These are phyloP conservation scores for Menura novaehollandiae DNA, from an alignment of 2,113 vertebrate species.

Conservation along the genomic window DNA sequence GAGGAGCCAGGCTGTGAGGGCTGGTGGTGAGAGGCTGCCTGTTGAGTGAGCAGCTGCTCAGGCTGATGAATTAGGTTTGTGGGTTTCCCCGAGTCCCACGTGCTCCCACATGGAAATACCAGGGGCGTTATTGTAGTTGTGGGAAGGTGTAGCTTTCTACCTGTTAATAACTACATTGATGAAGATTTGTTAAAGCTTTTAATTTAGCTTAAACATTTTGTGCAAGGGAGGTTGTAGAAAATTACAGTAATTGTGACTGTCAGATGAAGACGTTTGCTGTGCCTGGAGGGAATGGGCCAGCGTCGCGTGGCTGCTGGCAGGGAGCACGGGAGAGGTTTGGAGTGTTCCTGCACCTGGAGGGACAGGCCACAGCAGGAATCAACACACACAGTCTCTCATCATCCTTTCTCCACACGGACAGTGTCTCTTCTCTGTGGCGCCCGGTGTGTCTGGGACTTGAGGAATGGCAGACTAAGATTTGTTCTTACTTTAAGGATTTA, in stretches of 20 bases:
- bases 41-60: neutral
- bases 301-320: neutral
- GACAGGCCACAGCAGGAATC: neutral
- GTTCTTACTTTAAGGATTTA: neutral
- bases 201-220: conserved; percentile 51
- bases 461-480: neutral
- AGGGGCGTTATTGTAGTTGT: neutral
- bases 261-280: neutral
- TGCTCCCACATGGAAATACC: neutral
- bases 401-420: neutral
- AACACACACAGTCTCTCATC: fast-evolving
- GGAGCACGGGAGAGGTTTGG: neutral
- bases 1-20: neutral
- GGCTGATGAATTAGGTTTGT: neutral
- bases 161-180: conserved; percentile 26
- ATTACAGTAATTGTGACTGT: conserved; percentile 54
- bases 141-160: conserved; percentile 44
- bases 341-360: neutral
- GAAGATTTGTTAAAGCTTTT: conserved; percentile 48
- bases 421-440: fast-evolving
- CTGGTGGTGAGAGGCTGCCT: fast-evolving
- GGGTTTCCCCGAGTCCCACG: neutral
- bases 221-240: conserved; percentile 5
- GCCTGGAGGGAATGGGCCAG: neutral
- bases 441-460: neutral